Base-by-base conservation (phyloP, 2,797 vertebrate species). In the Rallus crepitans region DNA sequence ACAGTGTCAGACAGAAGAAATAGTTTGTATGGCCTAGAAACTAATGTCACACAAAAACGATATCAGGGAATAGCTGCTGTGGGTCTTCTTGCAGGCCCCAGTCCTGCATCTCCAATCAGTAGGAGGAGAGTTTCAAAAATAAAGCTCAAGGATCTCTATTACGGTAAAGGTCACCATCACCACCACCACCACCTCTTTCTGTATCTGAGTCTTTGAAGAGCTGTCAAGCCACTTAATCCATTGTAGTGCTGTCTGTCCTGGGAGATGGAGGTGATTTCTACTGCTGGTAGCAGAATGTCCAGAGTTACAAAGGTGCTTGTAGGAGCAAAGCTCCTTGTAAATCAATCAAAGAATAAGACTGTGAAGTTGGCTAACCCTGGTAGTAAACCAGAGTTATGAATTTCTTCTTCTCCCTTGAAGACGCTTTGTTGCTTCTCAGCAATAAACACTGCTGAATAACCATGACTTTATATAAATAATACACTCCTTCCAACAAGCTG, bases 371-470 rank as follows among this genome's bases (percentile, higher is more conserved):
- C 18, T 83, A 79, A 59, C 52, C 37, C 84, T 65, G 56, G 73
- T 83, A 78, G 70, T 83, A 93, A 88, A 90, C 35, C 73, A 79
- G 61, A 96, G 77, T 66, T 94, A 88, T 19, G n/a, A 84, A 94
- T 96, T 96, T 94, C 70, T 89, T 68, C 60, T 69, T 93, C 37
- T 93, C 78, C 68, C 56, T 70, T 45, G 59, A 78, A 93, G 55
- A 65, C 18, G 6, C 84, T 94, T 89, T 79, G 91, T 94, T 96
- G 66, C 66, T 96, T 33, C 93, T 97, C 80, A 93, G 85, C 82
- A 95, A 95, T 79, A 93, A 97, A 94, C 73, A 91, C 72, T 76
- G 63, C 73, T 94, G 96, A 95, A 93, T 97, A 96, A 94, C 87
- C 87, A 90, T 90, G 93, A 66, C 69, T 93, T 88, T 91, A 81